Conservation (phyloP, 2,888 invertebrate genomes). For the Diarsia mendica region DNA sequence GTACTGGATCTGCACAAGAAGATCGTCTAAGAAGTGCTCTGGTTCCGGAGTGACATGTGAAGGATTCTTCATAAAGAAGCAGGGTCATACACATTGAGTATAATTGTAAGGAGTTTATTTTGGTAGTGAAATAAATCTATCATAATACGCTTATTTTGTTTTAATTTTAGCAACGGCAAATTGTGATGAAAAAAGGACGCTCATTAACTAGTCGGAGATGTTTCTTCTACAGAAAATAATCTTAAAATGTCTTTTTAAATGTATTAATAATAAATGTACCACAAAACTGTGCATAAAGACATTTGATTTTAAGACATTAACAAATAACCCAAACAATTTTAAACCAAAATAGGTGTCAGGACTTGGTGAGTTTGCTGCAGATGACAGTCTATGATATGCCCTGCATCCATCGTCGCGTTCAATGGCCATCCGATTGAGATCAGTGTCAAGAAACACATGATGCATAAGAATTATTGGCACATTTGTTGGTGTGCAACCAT, state of each 20-base stretch:
- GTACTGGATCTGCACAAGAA: slow-evolving; percentile 61
- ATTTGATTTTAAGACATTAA: not conserved
- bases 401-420: slow-evolving; percentile 67
- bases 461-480: slow-evolving; percentile 68
- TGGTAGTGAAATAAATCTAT: not conserved
- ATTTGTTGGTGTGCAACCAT: too few relatives aligned
- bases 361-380: slow-evolving; percentile 72
- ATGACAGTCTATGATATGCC: slow-evolving; percentile 65
- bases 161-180: not conserved
- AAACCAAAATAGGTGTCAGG: slow-evolving; percentile 33
- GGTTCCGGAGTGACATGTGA: slow-evolving; percentile 23
- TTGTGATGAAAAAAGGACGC: slow-evolving; percentile 36
- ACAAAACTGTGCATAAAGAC: not conserved
- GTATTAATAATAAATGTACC: too few relatives aligned
- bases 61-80: slow-evolving; percentile 22
- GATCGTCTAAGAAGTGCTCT: not conserved
- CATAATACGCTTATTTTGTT: not conserved
- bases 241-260: too few relatives aligned
- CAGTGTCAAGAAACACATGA: slow-evolving; percentile 65
- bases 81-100: slow-evolving; percentile 26
- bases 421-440: slow-evolving; percentile 63
- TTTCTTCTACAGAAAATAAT: too few relatives aligned
- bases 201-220: too few relatives aligned
- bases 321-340: not conserved
- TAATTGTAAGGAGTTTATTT: not conserved